Evolutionary conservation across 2,113 vertebrate species (phyloP), one percentile per base, ranked within the genome.

Genomic region (Perognathus longimembris): DNA sequence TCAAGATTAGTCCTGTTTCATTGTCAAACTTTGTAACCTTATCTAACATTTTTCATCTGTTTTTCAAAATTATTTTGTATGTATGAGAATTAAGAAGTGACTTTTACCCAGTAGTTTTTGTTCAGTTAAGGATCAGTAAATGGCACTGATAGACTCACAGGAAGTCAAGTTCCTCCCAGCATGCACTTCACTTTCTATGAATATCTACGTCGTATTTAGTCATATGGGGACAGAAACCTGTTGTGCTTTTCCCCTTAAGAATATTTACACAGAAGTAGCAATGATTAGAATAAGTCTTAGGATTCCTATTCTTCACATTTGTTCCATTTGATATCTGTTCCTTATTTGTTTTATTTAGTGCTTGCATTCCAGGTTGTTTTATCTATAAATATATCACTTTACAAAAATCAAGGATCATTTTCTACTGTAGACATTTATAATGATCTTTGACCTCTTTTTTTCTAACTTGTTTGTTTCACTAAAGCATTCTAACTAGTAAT

Each of bases 291-390:
- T 66, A 80, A 45, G 38, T 38, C 26, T 80, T 81, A 54, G 36
- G 26, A 73, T 22, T 80, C 36, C 32, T 36, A 10, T 21, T 78
- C 15, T 85, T 71, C 59, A 91, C 30, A 24, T 82, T 82, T 45
- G 10, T 88, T 91, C 14, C 14, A 45, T 38, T 71, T 88, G 69
- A 57, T 94, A 82, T 76, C n/a, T 77, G 45, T 24, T 94, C 30
- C 83, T 66, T 80, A 66, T 75, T 92, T 79, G 45, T 74, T 89
- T 28, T 70, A 75, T 59, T 40, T 86, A 87, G 63, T 74, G 38
- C 64, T 83, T 92, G 12, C 34, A 64, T 57, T 79, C 26, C 32
- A 63, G 5, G 17, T 15, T 89, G 24, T 38, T 89, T 84, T 71
- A 81, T 63, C 15, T 54, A 71, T 34, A 83, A 61, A 64, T 77